Evolutionary conservation across 2,888 invertebrate genomes (phyloP).

Genomic region (Trichogramma evanescens): DNA sequence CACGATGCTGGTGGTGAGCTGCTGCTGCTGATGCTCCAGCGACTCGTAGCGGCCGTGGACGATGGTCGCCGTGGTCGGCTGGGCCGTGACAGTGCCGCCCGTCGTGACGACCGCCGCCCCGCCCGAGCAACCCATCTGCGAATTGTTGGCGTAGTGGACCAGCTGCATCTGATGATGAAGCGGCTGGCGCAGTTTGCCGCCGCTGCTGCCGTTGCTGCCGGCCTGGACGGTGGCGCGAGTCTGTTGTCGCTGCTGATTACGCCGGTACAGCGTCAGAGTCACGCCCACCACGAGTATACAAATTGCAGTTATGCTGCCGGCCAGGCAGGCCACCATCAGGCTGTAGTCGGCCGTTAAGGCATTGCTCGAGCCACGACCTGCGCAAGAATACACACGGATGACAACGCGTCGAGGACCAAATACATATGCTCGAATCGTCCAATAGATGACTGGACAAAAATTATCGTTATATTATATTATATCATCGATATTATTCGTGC

Average conservation of each 20-base stretch:
- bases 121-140: conserved; percentile 5
- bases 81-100: too few species aligned
- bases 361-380: conserved; percentile 38
- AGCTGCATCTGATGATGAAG: conserved; percentile 24
- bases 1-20: background rate
- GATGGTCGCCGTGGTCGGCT: background rate
- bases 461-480: too few species aligned
- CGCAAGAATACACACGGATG: background rate
- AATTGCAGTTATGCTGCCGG: conserved; percentile 39
- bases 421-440: too few species aligned
- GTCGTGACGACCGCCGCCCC: conserved; percentile 3
- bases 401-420: background rate
- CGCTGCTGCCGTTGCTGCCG: conserved; percentile 26
- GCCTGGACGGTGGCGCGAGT: conserved; percentile 27
- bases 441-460: too few species aligned
- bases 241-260: conserved; percentile 31
- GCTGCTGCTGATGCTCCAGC: conserved; percentile 12
- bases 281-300: conserved; percentile 40
- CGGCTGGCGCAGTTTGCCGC: conserved; percentile 24
- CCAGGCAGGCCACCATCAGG: conserved; percentile 40
- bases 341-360: conserved; percentile 36
- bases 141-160: conserved; percentile 23
- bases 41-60: background rate
- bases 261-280: conserved; percentile 39
- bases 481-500: too few species aligned